Base-by-base conservation (phyloP, 2,888 invertebrate genomes). In the Margaritifera margaritifera region DNA sequence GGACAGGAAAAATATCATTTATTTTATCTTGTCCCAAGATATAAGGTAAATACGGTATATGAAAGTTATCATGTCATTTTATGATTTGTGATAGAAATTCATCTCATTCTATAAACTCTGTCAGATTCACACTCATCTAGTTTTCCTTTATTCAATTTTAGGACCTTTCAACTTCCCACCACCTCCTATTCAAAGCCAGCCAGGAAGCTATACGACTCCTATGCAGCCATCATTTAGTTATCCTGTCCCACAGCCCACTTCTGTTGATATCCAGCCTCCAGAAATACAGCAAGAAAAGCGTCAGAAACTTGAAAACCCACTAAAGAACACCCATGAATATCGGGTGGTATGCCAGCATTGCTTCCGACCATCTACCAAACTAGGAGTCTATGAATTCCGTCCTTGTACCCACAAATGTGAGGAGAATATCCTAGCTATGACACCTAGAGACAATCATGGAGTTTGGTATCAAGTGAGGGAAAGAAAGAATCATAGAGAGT, bases 401-500 rank as follows among this genome's bases (percentile, higher is more conserved):
- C 64, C 71, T 2, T 53, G 62, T 31, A 56, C 56, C 6, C 87
- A 86, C 60, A 75, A 77, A 53, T 88, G 87, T 74, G 81, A 79
- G 53, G 84, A 87, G 68, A 81, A 83, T 58, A 72, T 85, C 31
- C 76, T 87, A 24, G 84, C 80, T 4, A 78, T 86, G 58, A 75
- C 68, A 54, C 53, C 53, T 4, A 78, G 71, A 56, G 69, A 69
- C 2, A 66, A 59, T 6, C 58, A 50, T 22, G 65, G 59, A 24
- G 57, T 56, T 1, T 87, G 85, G 85, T 54, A 81, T 20, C 68
- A 75, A 53, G 83, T 87, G 4, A 71, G 88, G 6, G 86, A 87
- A 65, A 69, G 87, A 11, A 80, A 77, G 25, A 84, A 82, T 64
- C 86, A 87, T 65, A 77, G 86, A 1, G 79, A 79, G 18, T 87